Evolutionary conservation across 2,113 vertebrate species (phyloP).

Genomic region (Gorilla gorilla): DNA sequence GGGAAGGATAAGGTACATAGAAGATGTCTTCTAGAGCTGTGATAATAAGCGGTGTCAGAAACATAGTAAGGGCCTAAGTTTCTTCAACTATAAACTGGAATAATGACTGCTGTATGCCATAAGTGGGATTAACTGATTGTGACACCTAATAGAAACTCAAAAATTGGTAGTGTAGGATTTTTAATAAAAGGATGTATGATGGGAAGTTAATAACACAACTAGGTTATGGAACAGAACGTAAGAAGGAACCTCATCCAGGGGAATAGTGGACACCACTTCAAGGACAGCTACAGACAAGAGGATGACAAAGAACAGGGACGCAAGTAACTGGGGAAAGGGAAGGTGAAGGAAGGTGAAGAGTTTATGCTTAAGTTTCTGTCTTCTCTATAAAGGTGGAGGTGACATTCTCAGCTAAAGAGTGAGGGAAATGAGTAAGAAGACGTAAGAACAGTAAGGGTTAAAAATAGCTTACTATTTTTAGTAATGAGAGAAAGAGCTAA

Average conservation of each 20-base stretch:
- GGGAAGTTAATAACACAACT: not conserved
- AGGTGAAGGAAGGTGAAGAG: not conserved
- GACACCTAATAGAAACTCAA: not conserved
- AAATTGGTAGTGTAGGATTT: not conserved
- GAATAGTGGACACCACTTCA: not conserved
- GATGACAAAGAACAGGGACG: not conserved
- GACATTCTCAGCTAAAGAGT: not conserved
- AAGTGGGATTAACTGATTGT: not conserved
- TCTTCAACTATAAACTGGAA: not conserved
- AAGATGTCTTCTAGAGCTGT: not conserved
- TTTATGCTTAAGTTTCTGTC: too few species aligned
- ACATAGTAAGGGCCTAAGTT: not conserved
- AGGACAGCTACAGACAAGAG: not conserved
- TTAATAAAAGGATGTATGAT: not conserved
- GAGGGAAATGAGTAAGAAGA: not conserved
- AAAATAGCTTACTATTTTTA: not conserved
- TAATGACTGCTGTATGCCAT: not conserved
- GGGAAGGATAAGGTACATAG: not conserved
- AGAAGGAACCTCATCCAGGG: not conserved
- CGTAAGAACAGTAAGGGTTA: not conserved
- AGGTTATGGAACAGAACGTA: not conserved
- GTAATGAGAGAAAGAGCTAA: not conserved
- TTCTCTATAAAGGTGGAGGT: not conserved
- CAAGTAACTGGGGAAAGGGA: not conserved
- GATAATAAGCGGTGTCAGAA: not conserved